Evolutionary conservation across 2,888 invertebrate genomes (phyloP).

Genomic region (Campopleginae sp.): DNA sequence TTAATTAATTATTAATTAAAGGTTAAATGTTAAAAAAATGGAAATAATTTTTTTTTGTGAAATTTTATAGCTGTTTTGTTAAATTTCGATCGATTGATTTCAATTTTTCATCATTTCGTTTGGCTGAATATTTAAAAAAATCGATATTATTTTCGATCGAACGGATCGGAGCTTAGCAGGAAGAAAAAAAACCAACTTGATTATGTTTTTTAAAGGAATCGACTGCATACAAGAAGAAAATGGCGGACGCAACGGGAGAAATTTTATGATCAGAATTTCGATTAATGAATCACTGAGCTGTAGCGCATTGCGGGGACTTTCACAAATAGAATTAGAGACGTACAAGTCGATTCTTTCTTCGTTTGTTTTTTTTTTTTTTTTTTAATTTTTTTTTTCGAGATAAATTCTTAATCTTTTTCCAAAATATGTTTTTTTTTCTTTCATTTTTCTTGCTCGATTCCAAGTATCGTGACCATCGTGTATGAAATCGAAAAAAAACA

Average conservation of each 20-base stretch:
- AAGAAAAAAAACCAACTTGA: conserved; percentile 2
- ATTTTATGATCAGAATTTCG: conserved; percentile 74
- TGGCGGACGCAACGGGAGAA: conserved; percentile 83
- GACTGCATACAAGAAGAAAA: conserved; percentile 93
- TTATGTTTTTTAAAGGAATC: conserved; percentile 88
- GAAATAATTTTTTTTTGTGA: too few species aligned
- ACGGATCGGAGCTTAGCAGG: conserved; percentile 8
- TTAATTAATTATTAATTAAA: too few species aligned
- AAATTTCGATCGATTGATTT: conserved; percentile 30
- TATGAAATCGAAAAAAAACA: conserved; percentile 9
- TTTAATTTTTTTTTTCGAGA: too few species aligned
- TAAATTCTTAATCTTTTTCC: conserved; percentile 31
- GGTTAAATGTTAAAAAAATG: background rate
- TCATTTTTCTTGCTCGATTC: conserved; percentile 69
- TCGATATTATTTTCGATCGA: background rate
- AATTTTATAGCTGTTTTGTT: background rate
- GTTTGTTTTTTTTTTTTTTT: conserved; percentile 58
- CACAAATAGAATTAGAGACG: conserved; percentile 69
- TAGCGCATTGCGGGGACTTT: conserved; percentile 70
- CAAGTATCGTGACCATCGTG: conserved; percentile 69
- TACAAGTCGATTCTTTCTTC: conserved; percentile 66
- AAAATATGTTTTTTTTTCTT: conserved; percentile 43
- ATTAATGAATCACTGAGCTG: conserved; percentile 73
- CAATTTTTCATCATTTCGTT: background rate
- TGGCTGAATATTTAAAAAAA: background rate